Evolutionary conservation across 2,113 vertebrate genomes (phyloP), one percentile per base, ranked within the genome.

Genomic region (Anhinga rufa): DNA sequence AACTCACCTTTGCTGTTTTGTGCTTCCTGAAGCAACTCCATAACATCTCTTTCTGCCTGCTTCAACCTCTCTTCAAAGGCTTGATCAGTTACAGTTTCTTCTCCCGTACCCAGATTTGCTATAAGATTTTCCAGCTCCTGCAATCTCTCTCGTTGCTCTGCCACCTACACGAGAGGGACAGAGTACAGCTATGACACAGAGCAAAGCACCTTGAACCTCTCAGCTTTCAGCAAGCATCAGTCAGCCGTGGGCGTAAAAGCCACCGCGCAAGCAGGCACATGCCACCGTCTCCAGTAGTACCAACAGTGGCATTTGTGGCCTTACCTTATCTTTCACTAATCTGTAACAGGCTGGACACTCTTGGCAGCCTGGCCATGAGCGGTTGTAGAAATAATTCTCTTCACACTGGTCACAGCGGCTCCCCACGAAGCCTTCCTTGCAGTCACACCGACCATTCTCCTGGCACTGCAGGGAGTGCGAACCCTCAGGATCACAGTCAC

Each of bases 371-470:
- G 99, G 99, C 55, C 98, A 98, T 0, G 99, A 99, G 64, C 99
- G 99, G 96, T 99, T 99, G 97, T 99, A 99, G 98, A 99, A 99
- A 91, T 99, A 99, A 90, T 99, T 99, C 96, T 99, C 99, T 93
- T 99, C 99, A 16, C 99, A 99, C 93, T 99, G 99, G 97, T 99
- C 98, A 1, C 99, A 99, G 60, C 99, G 99, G 64, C 55, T 97
- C 3, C 99, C 99, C n/a, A 99, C 98, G 1, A 99, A 99, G 52
- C 99, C 99, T 12, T 99, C 98, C 38, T 97, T 98, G 95, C 99
- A 99, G 71, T 98, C 98, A 1, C 99, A 99, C 64, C 82, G 98
- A 1, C 99, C 99, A 1, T 99, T 96, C 9, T 99, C 99, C 92
- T 77, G 97, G 86, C 99, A 99, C 97, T 99, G 99, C 40, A 99